A percentile compares a stretch with the other conserved stretches of the same genome.
phyloP scores from a whole-genome alignment of 2,113 vertebrate species.

The Falco punctatus region DNA sequence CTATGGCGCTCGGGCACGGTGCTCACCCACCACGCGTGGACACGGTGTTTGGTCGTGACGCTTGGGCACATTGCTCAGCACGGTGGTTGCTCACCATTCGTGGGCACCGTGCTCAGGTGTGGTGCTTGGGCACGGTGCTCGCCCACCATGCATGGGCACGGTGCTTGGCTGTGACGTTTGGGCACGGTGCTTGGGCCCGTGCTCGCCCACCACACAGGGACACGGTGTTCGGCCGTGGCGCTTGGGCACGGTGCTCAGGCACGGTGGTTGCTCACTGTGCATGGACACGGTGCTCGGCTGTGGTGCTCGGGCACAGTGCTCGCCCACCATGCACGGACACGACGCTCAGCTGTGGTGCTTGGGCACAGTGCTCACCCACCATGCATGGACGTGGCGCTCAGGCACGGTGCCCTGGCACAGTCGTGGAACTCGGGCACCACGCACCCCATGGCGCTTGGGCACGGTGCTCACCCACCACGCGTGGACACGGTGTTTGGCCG shows the following conservation, averaged over 20 bases:
- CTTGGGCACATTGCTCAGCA: too few species aligned
- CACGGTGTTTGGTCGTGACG: rapidly evolving
- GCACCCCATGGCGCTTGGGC: not conserved
- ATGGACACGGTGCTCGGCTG: rapidly evolving
- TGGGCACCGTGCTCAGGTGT: rapidly evolving
- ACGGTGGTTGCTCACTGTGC: not conserved
- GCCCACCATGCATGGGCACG: too few species aligned
- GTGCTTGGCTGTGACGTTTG: not conserved
- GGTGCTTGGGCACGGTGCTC: not conserved
- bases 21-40: rapidly evolving
- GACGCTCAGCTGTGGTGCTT: not conserved
- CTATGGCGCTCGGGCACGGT: not conserved
- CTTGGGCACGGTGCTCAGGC: not conserved
- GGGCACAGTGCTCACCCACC: not conserved
- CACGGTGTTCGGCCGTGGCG: rapidly evolving
- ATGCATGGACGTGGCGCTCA: rapidly evolving
- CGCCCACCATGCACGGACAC: rapidly evolving
- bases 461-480: not conserved
- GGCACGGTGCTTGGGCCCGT: not conserved
- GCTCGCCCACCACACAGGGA: not conserved
- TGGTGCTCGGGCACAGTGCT: rapidly evolving
- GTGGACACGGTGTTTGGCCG: rapidly evolving
- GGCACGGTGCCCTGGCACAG: not conserved
- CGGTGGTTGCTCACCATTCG: not conserved
- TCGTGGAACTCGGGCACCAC: not conserved